Conservation (phyloP, 2,888 invertebrate species). For the Odontocerum albicorne region DNA sequence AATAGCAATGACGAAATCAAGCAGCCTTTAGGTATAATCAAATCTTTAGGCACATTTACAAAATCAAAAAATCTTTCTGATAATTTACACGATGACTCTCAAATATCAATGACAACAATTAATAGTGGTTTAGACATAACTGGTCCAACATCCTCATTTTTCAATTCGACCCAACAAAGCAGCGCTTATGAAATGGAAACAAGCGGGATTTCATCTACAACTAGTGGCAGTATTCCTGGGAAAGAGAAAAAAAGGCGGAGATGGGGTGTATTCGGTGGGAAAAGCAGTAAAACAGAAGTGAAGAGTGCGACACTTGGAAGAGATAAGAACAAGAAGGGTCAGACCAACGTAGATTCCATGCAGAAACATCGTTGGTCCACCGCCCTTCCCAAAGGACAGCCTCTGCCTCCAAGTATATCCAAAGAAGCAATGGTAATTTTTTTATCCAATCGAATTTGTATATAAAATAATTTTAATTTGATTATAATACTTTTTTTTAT, state of each 20-base stretch:
- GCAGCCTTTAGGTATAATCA: conserved; percentile 21
- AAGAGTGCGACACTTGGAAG: conserved; percentile 72
- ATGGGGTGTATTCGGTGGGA: conserved; percentile 71
- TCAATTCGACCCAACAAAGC: conserved; percentile 45
- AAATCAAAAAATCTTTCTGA: conserved; percentile 29
- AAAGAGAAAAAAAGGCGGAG: conserved; percentile 66
- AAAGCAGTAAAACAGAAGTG: conserved; percentile 60
- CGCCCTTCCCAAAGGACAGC: conserved; percentile 68
- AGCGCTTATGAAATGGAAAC: conserved; percentile 45
- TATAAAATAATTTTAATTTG: not conserved
- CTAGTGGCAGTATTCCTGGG: conserved; percentile 44
- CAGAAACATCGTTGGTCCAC: conserved; percentile 71
- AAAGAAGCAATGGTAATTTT: conserved; percentile 75
- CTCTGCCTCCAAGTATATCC: conserved; percentile 73
- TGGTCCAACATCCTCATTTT: conserved; percentile 43
- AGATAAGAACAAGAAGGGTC: conserved; percentile 59
- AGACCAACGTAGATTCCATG: conserved; percentile 50
- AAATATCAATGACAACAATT: conserved; percentile 39
- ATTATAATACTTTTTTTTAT: not conserved
- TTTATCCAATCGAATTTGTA: conserved; percentile 3
- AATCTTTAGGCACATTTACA: conserved; percentile 18
- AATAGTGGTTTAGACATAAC: conserved; percentile 42
- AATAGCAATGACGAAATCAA: conserved; percentile 42
- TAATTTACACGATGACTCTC: conserved; percentile 36
- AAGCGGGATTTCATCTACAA: conserved; percentile 38